Conservation (phyloP, 2,888 invertebrate genomes). For the Lottia scabra region DNA sequence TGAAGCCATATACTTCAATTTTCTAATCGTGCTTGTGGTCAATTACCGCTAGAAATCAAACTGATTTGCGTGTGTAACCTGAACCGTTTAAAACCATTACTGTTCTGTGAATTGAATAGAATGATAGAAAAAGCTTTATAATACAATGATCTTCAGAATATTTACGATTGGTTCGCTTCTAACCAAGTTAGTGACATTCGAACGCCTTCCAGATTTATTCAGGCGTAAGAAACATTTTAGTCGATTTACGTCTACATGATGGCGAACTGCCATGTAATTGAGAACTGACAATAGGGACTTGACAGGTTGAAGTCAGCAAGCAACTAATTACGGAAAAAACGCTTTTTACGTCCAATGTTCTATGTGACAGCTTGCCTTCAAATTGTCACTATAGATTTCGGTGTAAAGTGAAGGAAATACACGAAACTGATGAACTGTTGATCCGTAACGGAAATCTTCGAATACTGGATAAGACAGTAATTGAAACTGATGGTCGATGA, state of each 20-base stretch:
- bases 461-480: conserved; percentile 8
- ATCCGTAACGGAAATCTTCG: conserved; percentile 27
- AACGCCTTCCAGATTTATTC: not conserved
- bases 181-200: not conserved
- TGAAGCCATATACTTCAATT: conserved; percentile 6
- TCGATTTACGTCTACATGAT: not conserved
- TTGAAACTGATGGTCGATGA: conserved; percentile 1
- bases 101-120: not conserved
- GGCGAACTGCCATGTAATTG: not conserved
- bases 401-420: conserved; percentile 18
- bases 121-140: not conserved
- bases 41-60: not conserved
- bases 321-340: conserved; percentile 6
- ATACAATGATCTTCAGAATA: not conserved
- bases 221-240: conserved; percentile 3
- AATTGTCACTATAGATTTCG: conserved; percentile 24
- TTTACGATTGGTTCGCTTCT: not conserved
- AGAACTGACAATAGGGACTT: not conserved
- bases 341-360: not conserved
- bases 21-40: conserved; percentile 1
- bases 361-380: conserved; percentile 28
- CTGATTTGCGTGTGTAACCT: conserved; percentile 3
- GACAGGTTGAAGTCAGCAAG: not conserved
- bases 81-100: not conserved
- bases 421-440: conserved; percentile 18